Evolutionary conservation across 37 sponge, comb jelly and placozoan species (phyloP).

Genomic region (Cladorhizidae sp.): DNA sequence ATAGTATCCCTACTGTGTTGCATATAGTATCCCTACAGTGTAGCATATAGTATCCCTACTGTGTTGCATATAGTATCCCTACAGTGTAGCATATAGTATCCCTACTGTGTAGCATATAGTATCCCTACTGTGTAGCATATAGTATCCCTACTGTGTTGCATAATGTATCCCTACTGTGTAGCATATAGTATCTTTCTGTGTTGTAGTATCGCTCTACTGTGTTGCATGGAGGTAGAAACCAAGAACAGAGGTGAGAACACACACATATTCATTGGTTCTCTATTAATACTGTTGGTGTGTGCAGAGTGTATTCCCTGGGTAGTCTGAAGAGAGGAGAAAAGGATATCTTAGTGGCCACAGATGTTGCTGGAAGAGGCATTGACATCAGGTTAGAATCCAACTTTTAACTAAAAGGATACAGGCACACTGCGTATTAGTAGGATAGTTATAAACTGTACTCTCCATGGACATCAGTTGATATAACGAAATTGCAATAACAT

Average conservation of each 20-base stretch:
- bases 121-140: no score
- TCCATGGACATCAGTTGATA: no score
- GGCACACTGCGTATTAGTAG: background rate
- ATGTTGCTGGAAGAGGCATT: constrained; percentile 99
- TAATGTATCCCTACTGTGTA: no score
- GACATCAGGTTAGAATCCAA: constrained; percentile 77
- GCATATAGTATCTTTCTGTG: no score
- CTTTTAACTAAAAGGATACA: background rate
- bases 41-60: no score
- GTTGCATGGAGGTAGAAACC: constrained; percentile 95
- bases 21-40: no score
- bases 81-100: no score
- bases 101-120: no score
- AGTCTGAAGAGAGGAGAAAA: constrained; percentile 92
- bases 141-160: no score
- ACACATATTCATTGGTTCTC: background rate
- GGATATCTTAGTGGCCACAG: constrained; percentile 98
- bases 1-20: no score
- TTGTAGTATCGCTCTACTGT: constrained; percentile 77
- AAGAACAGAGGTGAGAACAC: constrained; percentile 82
- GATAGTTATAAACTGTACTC: background rate
- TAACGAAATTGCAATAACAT: no score
- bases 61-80: no score
- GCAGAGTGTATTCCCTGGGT: constrained; percentile 88
- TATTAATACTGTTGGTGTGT: background rate